Evolutionary conservation across 1,140 invertebrate species (phyloP), one percentile per base, ranked within the genome.

Genomic region (Megalopta genalis): DNA sequence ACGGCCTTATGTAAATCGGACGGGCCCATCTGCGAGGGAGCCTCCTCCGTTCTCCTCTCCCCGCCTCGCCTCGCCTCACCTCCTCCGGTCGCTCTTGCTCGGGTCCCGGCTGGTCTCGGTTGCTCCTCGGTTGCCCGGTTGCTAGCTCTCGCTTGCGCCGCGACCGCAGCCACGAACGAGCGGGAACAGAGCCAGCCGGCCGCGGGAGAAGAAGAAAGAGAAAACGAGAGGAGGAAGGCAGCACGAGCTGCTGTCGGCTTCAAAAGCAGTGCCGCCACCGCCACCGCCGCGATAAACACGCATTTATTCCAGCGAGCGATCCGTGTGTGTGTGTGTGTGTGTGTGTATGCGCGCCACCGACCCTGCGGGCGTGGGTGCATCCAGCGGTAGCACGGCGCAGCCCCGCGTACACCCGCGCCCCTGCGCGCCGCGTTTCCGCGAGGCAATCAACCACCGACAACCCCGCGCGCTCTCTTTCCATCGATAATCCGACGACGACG

Each of bases 221-320:
- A 71, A 49, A 63, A n/a, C 18, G 54, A 57, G 54, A 57, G 42
- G 23, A 65, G 64, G 32, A 32, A 25, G 63, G 69, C 72, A 85
- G 85, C 86, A 83, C 84, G 84, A 80, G 81, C 84, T 77, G 83
- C 72, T 85, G 72, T 71, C 80, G 75, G 85, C 88, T 85, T 90
- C 89, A 91, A 91, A 90, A 90, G 88, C 86, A 57, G 73, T 82
- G 89, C 89, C 90, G 90, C 89, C 86, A 84, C 87, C 78, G 82
- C 86, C 84, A 83, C 76, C 78, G 85, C 87, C 86, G 87, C 88
- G 89, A 91, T 91, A 91, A 91, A 90, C 89, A 90, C 88, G 89
- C 90, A 90, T 87, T 91, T 91, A 90, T 91, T 91, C 87, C 88
- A 77, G 76, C 80, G 86, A 86, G 87, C 88, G 84, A 18, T 18